Percentiles rank a stretch among this genome's conserved stretches.
Evolutionary conservation across 2,113 vertebrate species (phyloP).

Genomic region (Apteryx owenii): DNA sequence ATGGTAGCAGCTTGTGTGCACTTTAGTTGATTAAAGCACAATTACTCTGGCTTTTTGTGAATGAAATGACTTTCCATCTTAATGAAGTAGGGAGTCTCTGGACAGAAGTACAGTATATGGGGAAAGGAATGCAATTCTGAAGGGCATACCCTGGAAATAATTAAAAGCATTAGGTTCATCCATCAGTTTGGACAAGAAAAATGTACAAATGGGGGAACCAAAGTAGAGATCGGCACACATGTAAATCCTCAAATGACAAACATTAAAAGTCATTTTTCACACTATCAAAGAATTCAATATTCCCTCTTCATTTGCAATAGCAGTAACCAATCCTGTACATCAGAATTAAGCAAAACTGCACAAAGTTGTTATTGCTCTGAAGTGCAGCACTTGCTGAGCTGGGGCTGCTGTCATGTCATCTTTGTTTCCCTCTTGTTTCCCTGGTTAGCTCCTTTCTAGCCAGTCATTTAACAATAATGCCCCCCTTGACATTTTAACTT

Average conservation of each 20-base stretch:
- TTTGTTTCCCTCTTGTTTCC: background rate
- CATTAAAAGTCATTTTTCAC: background rate
- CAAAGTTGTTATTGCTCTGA: background rate
- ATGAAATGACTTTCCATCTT: constrained; percentile 47
- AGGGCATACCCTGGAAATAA: constrained; percentile 54
- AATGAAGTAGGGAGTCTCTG: constrained; percentile 63
- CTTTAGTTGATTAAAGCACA: constrained; percentile 25
- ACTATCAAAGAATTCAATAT: background rate
- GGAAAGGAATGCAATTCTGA: constrained; percentile 42
- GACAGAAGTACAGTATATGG: constrained; percentile 16
- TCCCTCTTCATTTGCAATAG: background rate
- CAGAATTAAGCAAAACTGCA: background rate
- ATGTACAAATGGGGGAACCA: background rate
- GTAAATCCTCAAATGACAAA: too few relatives aligned
- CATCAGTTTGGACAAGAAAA: constrained; percentile 49
- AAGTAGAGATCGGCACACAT: background rate
- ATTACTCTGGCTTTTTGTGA: constrained; percentile 41
- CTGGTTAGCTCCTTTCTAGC: background rate
- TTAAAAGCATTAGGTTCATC: constrained; percentile 44
- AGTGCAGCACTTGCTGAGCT: background rate
- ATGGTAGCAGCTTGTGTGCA: constrained; percentile 4
- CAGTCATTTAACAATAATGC: background rate
- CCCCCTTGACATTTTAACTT: background rate
- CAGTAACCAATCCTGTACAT: background rate
- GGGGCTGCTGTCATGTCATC: background rate